phyloP scores from a whole-genome alignment of 1,140 invertebrate species.

The Drosophila lacertosa region DNA sequence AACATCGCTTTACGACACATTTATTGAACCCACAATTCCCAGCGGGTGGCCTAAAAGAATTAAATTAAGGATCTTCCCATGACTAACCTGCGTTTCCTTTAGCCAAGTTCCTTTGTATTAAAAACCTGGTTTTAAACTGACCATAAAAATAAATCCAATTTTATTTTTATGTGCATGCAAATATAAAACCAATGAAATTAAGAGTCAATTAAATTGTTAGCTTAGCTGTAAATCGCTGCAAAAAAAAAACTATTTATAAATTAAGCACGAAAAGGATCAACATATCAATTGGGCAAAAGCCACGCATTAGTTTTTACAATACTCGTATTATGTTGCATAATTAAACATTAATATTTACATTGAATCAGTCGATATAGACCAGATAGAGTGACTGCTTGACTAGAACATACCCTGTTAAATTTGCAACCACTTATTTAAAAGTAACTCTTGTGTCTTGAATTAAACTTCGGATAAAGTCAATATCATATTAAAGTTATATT shows the following conservation, averaged over 20 bases:
- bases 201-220: conserved; percentile 46
- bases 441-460: too few relatives aligned
- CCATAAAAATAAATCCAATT: conserved; percentile 37
- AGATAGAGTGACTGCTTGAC: not conserved
- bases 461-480: too few relatives aligned
- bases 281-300: conserved; percentile 21
- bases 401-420: not conserved
- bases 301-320: conserved; percentile 19
- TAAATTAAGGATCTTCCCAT: too few relatives aligned
- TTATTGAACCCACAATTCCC: too few relatives aligned
- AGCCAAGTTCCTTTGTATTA: not conserved
- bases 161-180: conserved; percentile 33
- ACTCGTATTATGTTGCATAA: conserved; percentile 36
- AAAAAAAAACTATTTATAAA: conserved; percentile 30
- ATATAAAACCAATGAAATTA: conserved; percentile 52
- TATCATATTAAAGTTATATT: not conserved
- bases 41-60: too few relatives aligned
- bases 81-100: conserved; percentile 21
- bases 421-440: too few relatives aligned
- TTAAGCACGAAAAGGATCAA: conserved; percentile 18
- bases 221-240: conserved; percentile 16
- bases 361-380: not conserved
- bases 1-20: not conserved
- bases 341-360: conserved; percentile 50
- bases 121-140: not conserved